Evolutionary conservation across 2,113 vertebrate genomes (phyloP).

Genomic region (Neodontobutis hainanensis): DNA sequence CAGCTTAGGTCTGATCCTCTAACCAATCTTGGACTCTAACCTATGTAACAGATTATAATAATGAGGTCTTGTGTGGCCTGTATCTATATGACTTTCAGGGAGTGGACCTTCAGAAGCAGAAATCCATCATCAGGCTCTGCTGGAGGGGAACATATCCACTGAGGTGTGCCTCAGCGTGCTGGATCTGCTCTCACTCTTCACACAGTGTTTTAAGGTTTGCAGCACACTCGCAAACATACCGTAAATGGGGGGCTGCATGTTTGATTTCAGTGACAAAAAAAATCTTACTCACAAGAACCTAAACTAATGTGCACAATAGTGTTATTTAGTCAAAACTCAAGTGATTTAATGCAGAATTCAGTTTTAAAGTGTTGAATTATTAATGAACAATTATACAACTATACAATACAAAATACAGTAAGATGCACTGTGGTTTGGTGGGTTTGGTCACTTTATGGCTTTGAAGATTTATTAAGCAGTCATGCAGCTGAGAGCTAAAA

Average conservation of each 20-base stretch:
- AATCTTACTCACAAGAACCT: too few relatives aligned
- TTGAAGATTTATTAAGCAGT: too few relatives aligned
- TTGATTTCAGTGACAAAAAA: neutral
- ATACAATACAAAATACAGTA: too few relatives aligned
- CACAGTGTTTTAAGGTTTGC: constrained; percentile 92
- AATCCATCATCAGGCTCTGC: constrained; percentile 89
- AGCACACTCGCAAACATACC: neutral
- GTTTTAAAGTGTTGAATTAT: too few relatives aligned
- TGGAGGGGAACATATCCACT: constrained; percentile 91
- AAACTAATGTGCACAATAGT: too few relatives aligned
- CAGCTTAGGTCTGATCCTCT: too few relatives aligned
- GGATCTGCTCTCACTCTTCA: constrained; percentile 91
- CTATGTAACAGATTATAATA: neutral
- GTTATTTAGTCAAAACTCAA: too few relatives aligned
- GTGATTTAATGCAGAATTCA: too few relatives aligned
- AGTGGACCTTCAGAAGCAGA: constrained; percentile 88
- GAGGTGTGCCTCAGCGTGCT: constrained; percentile 91
- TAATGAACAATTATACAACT: too few relatives aligned
- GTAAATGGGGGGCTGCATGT: neutral
- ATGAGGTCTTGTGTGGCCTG: neutral
- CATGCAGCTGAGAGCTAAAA: neutral
- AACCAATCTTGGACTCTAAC: neutral
- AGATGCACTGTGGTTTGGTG: too few relatives aligned
- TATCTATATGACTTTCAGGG: constrained; percentile 66
- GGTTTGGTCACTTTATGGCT: too few relatives aligned